phyloP scores from a whole-genome alignment of 2,888 invertebrate species.

The Chalcosyrphus nemorum region DNA sequence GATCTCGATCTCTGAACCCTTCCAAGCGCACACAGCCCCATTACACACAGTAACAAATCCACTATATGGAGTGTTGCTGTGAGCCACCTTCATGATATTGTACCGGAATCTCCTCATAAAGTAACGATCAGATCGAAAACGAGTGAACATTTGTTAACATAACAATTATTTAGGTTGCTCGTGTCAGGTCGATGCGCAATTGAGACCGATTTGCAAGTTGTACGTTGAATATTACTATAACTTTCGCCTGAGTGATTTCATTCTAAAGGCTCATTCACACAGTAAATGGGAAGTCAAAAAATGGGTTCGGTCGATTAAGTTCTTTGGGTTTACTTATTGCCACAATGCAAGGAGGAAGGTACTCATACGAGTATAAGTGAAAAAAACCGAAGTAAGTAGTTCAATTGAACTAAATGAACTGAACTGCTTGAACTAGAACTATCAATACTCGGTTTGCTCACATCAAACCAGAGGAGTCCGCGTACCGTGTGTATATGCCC shows the following conservation, averaged over 20 bases:
- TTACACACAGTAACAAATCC: background rate
- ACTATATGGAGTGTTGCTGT: background rate
- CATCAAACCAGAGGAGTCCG: no score
- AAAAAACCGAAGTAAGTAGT: no score
- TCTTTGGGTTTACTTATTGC: no score
- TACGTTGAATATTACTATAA: conserved; percentile 49
- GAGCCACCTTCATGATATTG: conserved; percentile 49
- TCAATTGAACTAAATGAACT: no score
- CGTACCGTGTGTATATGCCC: no score
- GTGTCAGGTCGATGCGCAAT: conserved; percentile 72
- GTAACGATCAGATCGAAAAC: conserved; percentile 66
- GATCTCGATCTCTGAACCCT: conserved; percentile 73
- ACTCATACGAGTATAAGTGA: no score
- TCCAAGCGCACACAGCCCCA: conserved; percentile 36
- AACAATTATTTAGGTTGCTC: conserved; percentile 73
- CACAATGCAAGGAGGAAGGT: no score
- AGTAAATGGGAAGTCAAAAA: no score
- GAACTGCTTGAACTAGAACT: no score
- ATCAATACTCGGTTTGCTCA: no score
- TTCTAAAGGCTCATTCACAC: conserved; percentile 16
- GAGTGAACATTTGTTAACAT: conserved; percentile 71
- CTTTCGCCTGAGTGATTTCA: conserved; percentile 39
- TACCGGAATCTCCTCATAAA: conserved; percentile 62
- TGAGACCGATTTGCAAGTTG: conserved; percentile 68
- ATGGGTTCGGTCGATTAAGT: no score